Base-by-base conservation (phyloP, 2,888 invertebrate genomes). In the Hermaeophaga mercurialis region DNA sequence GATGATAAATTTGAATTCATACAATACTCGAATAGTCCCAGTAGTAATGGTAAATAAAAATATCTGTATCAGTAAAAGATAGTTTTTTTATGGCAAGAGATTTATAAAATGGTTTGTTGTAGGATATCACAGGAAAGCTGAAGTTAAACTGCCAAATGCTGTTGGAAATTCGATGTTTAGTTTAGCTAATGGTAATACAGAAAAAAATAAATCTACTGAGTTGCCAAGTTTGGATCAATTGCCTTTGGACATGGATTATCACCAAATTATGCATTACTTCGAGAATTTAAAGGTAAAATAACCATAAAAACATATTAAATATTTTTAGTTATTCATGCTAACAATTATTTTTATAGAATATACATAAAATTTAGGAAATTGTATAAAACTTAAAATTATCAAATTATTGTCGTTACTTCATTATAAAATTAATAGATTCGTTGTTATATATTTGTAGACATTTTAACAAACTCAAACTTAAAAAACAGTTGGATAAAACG, bases 211-310 rank as follows among this genome's bases (percentile, higher is more conserved):
- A 47, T 46, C 59, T 15, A 45, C 64, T 36, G 87, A 88, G 68
- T 78, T 85, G 65, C 84, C 88, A 58, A 88, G 85, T 45, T 80
- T 92, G 67, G 91, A 92, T 78, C 91, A 92, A 78, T 84, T 93
- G 64, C 84, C 84, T 70, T 78, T 85, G 59, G 91, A 91, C 75
- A 93, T 96, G 94, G 94, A 96, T 80, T 96, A 96, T 80, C 94
- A 96, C 78, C 94, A 96, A 83, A 91, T 97, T 79, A 93, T 96
- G 92, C 91, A 95, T 78, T 96, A 96, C 81, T 96, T 97, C 84
- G 94, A 96, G 83, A 96, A 94, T 84, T 85, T 97, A 75, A 96
- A 96, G 85, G 94, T 94, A 84, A 83, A 80, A 65, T 18, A 43
- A 44, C 8, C 28, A 7, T 24, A 8, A 24, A 6, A 6, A 24